Conservation (phyloP, 2,888 invertebrate species). For the Thumatha senex region DNA sequence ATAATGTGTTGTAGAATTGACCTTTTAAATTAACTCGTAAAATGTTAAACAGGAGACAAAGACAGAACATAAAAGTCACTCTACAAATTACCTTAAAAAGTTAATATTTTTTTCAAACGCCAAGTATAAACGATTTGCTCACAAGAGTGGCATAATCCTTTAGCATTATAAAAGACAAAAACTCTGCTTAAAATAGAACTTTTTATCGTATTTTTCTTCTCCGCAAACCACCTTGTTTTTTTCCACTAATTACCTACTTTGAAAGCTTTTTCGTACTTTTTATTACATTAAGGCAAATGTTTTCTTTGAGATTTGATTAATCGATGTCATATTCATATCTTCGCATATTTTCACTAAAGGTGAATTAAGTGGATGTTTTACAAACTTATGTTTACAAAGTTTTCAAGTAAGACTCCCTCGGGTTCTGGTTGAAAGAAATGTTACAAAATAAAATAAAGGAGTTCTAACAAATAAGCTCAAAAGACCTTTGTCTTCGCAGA, state of each 20-base stretch:
- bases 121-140: not conserved
- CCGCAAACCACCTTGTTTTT: constrained; percentile 6
- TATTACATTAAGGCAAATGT: constrained; percentile 5
- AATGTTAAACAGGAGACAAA: no score
- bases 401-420: not conserved
- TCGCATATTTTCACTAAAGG: not conserved
- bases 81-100: not conserved
- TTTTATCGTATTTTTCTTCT: constrained; percentile 1
- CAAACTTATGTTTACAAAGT: not conserved
- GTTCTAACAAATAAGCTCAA: constrained; percentile 3
- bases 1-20: no score
- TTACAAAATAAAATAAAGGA: constrained; percentile 1
- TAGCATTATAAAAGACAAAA: not conserved
- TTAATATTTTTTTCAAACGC: not conserved
- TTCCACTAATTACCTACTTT: constrained; percentile 2
- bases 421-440: not conserved
- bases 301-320: constrained; percentile 6
- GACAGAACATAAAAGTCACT: no score
- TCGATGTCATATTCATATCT: not conserved
- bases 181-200: not conserved
- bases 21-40: no score
- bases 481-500: constrained; percentile 4
- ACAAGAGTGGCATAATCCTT: not conserved
- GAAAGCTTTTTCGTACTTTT: constrained; percentile 1
- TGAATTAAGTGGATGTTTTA: not conserved